These are phyloP conservation scores for Acanthurus tractus DNA, from an alignment of 2,797 vertebrate genomes.

Conservation along the genomic window DNA sequence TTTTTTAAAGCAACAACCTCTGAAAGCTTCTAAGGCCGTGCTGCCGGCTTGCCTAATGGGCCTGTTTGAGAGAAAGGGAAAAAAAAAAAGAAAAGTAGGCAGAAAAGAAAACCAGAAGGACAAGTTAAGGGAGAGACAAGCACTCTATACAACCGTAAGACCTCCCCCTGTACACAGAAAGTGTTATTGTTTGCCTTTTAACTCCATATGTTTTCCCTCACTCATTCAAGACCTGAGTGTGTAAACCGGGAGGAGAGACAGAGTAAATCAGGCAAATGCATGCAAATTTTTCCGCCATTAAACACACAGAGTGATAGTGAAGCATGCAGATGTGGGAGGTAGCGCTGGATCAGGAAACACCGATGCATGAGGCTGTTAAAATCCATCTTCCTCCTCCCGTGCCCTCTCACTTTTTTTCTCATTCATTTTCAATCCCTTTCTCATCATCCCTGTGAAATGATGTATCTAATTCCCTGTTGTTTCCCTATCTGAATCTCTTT, in stretches of 20 bases:
- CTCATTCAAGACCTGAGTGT: constrained; percentile 7
- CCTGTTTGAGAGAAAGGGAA: not conserved
- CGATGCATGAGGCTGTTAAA: constrained; percentile 39
- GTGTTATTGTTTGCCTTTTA: constrained; percentile 25
- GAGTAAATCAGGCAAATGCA: constrained; percentile 57
- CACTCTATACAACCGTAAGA: constrained; percentile 21
- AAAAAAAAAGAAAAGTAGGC: constrained; percentile 40
- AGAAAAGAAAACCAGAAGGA: constrained; percentile 68
- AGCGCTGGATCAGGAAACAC: constrained; percentile 27
- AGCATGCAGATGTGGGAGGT: constrained; percentile 35
- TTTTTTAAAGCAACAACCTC: constrained; percentile 62
- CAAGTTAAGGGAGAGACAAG: constrained; percentile 59
- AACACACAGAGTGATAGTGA: constrained; percentile 18
- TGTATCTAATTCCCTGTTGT: constrained; percentile 7
- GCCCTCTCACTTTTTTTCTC: constrained; percentile 9
- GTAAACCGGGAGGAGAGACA: constrained; percentile 35
- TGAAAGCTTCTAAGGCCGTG: constrained; percentile 42
- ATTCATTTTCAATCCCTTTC: constrained; percentile 31
- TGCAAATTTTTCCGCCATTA: constrained; percentile 44
- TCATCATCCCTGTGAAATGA: constrained; percentile 40
- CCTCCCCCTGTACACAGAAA: constrained; percentile 16
- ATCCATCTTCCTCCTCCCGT: constrained; percentile 27
- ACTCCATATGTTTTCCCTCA: constrained; percentile 4
- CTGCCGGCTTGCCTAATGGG: constrained; percentile 60
- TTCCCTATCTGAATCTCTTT: constrained; percentile 3